Evolutionary conservation across 2,888 invertebrate genomes (phyloP), one percentile per base, ranked within the genome.

Genomic region (Euzophera pinguis): DNA sequence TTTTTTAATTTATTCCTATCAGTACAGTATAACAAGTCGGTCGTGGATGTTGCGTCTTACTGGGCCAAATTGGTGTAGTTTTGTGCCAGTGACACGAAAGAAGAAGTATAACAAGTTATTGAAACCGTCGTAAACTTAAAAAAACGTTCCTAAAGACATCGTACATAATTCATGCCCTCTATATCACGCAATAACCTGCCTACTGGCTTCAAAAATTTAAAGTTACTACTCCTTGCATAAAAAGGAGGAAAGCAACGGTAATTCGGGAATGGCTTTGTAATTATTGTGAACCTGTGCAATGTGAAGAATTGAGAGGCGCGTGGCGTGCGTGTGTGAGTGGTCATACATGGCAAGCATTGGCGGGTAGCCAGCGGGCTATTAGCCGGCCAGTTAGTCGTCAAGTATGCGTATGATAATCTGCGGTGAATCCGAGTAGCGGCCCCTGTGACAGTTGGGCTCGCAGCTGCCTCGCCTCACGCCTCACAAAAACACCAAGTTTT

Each of bases 401-500:
- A 78, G 78, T 77, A 78, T 75, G 76, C 72, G 67, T 74, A 76
- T 74, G 78, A 72, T 82, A 83, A 81, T 81, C 75, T 73, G 70
- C 57, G 65, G 64, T 68, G 83, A 86, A 86, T 84, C 85, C 80
- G 81, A 78, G 78, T 75, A 71, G 75, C 75, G 75, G 73, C 69
- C 52, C 61, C 65, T 72, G 84, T 83, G 88, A 88, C 89, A 89
- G 89, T 89, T 90, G 89, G 82, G 75, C 61, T 64, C 75, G 84
- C 88, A 88, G 87, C 88, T 88, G 88, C 84, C 69, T 61, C 72
- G 75, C 73, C 84, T 82, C 85, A 84, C 89, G 85, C 81, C 78
- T 80, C 74, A 87, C 80, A 88, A 89, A 89, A 90, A 87, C 86
- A 77, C 76, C 73, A 78, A 81, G 82, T 88, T 90, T n/a, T n/a